Evolutionary conservation across 2,797 vertebrate species (phyloP), one percentile per base, ranked within the genome.

Genomic region (Orientallactaga sibirica): DNA sequence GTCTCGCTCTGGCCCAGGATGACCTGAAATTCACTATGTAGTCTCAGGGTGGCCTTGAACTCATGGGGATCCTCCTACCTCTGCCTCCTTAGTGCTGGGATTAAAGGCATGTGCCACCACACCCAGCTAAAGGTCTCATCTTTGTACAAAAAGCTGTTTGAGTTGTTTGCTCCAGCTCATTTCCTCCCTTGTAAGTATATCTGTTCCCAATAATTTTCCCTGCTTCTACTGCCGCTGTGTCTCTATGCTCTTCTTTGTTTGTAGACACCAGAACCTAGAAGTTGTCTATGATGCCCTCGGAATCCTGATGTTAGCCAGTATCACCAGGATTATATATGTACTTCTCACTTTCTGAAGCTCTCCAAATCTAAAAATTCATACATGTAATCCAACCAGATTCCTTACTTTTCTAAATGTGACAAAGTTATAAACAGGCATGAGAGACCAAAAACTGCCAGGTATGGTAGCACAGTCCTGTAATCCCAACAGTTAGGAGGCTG

Each of bases 311-410:
- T 27, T 15, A 41, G 14, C 24, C 8, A 37, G 16, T 16, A 81
- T 41, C 33, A 81, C 33, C 24, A 81, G 4, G 3, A 58, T 27
- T 92, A 78, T 37, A 73, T 76, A 41, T 37, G 25, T 88, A 87
- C 22, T 95, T 88, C 76, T 77, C 18, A 85, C 7, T 81, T 79
- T 89, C 64, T 78, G 48, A 85, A 90, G 90, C 58, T 90, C 19
- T 83, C 37, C 33, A 93, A 80, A 88, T 68, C 81, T 55, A 55
- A 75, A 79, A 88, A 55, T 15, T 33, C 48, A 85, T 74, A 76
- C 43, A 93, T 43, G 4, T 85, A 85, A 15, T 58, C 71, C 14
- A 95, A 24, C 16, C 67, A 79, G 7, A 81, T 82, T 75, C 29
- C 58, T 88, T 37, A 87, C 68, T 76, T 83, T 85, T 77, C 37